Percentiles rank a stretch among this genome's conserved stretches.
Conservation (phyloP, 2,113 vertebrate genomes). For the Crotalus tigris region DNA sequence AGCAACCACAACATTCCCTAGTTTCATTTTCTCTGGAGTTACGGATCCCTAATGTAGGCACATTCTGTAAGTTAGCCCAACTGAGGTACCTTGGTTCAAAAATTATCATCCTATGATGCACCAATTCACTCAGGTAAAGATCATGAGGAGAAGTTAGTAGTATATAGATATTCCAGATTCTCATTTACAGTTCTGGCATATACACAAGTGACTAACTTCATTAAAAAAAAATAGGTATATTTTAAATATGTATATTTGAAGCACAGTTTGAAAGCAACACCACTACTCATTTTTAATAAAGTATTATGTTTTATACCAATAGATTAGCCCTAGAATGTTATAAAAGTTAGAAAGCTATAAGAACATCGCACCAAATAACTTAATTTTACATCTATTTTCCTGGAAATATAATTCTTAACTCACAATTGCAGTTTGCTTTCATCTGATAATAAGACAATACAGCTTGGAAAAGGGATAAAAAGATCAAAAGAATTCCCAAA, state of each 20-base stretch:
- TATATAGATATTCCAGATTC: not conserved
- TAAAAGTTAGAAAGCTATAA: not conserved
- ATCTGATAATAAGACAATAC: constrained; percentile 17
- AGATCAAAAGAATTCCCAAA: not conserved
- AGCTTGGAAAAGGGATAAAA: not conserved
- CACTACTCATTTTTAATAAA: not conserved
- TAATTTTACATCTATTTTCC: constrained; percentile 29
- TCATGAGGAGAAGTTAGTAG: not conserved
- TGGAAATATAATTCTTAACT: constrained; percentile 40
- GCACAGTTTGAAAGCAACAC: not conserved
- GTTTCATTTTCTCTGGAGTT: not conserved
- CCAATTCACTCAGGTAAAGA: not conserved
- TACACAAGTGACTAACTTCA: not conserved
- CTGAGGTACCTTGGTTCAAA: not conserved
- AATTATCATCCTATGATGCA: not conserved
- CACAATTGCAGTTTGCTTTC: constrained; percentile 18
- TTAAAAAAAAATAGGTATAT: not conserved
- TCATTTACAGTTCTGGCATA: not conserved
- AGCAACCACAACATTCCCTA: not conserved
- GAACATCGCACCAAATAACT: constrained; percentile 9
- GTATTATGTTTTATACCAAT: not conserved
- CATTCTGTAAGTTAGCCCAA: not conserved
- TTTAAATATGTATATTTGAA: not conserved
- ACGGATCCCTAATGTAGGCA: not conserved
- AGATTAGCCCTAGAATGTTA: not conserved